Evolutionary conservation across 2,888 invertebrate genomes (phyloP), one percentile per base, ranked within the genome.

Genomic region (Colletes collaris): DNA sequence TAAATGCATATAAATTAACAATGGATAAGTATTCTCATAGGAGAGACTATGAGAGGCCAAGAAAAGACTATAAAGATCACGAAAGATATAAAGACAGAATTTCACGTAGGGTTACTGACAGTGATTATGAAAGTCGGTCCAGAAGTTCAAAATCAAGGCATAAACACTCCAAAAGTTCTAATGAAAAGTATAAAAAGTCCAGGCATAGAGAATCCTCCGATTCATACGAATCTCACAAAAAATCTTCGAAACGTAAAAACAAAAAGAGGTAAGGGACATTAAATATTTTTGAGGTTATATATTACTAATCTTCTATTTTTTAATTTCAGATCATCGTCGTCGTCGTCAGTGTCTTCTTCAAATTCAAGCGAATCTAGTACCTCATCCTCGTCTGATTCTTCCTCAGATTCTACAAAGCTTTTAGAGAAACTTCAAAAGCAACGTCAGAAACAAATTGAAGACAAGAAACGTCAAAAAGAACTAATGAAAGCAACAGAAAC

Each of bases 401-500:
- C 94, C 5, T 94, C 94, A 63, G 93, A 94, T 81, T 96, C 96
- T 11, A 90, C 96, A 0, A 95, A 96, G 88, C 90, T 97, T 37
- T 90, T 98, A 81, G 95, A 96, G 90, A 95, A 96, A 86, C 92
- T 98, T 16, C 96, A 97, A 89, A 95, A 96, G 0, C 96, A 97
- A 87, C 93, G 97, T 0, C 86, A 95, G 16, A 94, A 95, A 66
- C 94, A 95, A 53, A 93, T 95, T 8, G 95, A 96, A 44, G 96
- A 96, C 62, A 95, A 94, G 68, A 95, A 94, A 76, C 95, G 95
- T 2, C 94, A 95, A 74, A 98, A 97, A 87, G 97, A 97, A 86
- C 89, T 95, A 68, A 91, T 96, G 90, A 99, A 99, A 93, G 96
- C 97, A 0, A 96, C 96, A 70, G 99, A 99, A 94, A 99, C 99